Conservation (phyloP, 2,113 vertebrate genomes). For the Trichomycterus rosablanca region DNA sequence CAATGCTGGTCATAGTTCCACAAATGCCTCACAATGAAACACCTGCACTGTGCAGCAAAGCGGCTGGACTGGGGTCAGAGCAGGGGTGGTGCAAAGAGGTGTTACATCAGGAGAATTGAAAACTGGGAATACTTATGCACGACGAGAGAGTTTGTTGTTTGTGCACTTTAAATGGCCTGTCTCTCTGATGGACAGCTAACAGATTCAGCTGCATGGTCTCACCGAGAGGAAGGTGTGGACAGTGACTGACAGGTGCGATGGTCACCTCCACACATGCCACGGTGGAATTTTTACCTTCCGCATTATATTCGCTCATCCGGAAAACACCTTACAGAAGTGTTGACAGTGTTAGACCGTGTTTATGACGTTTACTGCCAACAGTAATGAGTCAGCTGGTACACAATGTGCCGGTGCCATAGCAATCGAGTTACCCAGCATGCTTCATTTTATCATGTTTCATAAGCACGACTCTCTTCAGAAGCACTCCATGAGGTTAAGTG, state of each 20-base stretch:
- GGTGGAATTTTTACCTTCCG: constrained; percentile 5
- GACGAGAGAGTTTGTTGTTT: too few species aligned
- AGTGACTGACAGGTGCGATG: constrained; percentile 8
- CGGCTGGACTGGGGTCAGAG: too few species aligned
- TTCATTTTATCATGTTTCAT: background rate
- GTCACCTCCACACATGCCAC: background rate
- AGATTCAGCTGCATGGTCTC: background rate
- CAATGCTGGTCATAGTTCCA: too few species aligned
- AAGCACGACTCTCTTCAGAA: background rate
- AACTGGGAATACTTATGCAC: too few species aligned
- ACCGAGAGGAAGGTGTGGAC: constrained; percentile 6
- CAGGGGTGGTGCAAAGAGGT: too few species aligned
- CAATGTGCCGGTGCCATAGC: background rate
- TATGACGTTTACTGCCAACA: background rate
- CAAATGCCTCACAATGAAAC: too few species aligned
- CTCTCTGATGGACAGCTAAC: too few species aligned
- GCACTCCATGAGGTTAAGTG: constrained; percentile 16
- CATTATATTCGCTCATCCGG: background rate
- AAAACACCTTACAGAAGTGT: background rate
- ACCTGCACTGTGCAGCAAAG: too few species aligned
- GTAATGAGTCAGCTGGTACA: background rate
- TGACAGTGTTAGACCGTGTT: constrained; percentile 9
- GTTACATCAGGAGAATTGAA: too few species aligned
- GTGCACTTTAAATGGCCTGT: too few species aligned
- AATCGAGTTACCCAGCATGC: background rate